Base-by-base conservation (phyloP, 1,140 invertebrate species). In the Samia ricini region DNA sequence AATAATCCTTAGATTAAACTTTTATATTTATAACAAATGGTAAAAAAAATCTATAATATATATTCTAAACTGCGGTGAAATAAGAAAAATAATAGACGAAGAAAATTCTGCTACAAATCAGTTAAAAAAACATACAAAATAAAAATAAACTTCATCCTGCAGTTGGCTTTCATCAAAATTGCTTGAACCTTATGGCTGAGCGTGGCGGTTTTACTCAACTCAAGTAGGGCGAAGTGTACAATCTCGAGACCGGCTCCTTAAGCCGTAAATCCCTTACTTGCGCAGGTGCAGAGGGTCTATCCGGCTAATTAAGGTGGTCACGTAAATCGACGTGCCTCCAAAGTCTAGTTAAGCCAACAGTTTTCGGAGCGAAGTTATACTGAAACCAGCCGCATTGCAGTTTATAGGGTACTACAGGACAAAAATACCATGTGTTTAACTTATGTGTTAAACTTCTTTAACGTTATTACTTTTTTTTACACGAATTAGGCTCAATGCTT, bases 251-350 rank as follows among this genome's bases (percentile, higher is more conserved):
- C 65, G 63, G 33, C 61, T 58, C 59, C 61, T 73, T 72, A 59
- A 68, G 64, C 61, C 61, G 69, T 72, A 77, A 74, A 77, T 77
- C 69, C 66, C 63, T 60, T 61, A 54, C 42, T 68, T 57, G 66
- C 71, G 62, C 75, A 75, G 75, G 77, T 77, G 74, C 74, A 75
- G 66, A 70, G 66, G 66, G 69, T 61, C 70, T 69, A 69, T 63
- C 70, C 68, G 60, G 68, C 72, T 81, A 81, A 81, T 81, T 78
- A 81, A 81, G 69, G 74, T 71, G 68, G 71, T 72, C 72, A 71
- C 72, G 73, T 69, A 74, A 79, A 74, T 78, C 67, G 68, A 64
- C 58, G 61, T 64, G 55, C 64, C 60, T 68, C 60, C 56, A 66
- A 72, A 70, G 66, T 66, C 66, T 52, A 56, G 65, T 63, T 72